A percentile compares a stretch with the other conserved stretches of the same genome.
Conservation (phyloP, 2,797 vertebrate genomes). For the Karalla daura region DNA sequence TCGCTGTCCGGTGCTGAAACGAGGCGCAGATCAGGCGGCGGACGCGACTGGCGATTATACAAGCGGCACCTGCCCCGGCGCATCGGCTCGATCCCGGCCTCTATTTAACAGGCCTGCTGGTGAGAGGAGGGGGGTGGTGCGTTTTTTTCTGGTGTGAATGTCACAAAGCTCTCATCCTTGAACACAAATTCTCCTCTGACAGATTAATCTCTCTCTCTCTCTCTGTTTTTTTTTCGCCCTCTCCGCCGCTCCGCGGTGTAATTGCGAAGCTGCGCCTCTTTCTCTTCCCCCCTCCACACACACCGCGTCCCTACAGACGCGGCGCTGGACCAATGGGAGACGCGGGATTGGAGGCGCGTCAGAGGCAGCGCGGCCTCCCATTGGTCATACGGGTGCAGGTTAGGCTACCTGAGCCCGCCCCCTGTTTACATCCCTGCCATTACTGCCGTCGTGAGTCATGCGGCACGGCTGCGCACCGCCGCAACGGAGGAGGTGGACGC, state of each 20-base stretch:
- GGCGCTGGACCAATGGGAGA: slow-evolving; percentile 56
- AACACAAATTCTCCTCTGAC: slow-evolving; percentile 74
- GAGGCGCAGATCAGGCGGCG: slow-evolving; percentile 62
- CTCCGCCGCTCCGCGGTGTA: slow-evolving; percentile 68
- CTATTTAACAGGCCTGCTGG: no score
- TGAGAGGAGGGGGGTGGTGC: slow-evolving; percentile 9
- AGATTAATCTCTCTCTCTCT: slow-evolving; percentile 74
- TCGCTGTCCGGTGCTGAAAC: slow-evolving; percentile 84
- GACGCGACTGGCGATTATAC: slow-evolving; percentile 57
- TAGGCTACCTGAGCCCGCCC: slow-evolving; percentile 72
- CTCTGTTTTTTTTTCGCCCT: slow-evolving; percentile 53
- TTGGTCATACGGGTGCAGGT: slow-evolving; percentile 65
- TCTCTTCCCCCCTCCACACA: no score
- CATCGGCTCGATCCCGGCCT: slow-evolving; percentile 36
- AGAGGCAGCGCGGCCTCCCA: slow-evolving; percentile 12
- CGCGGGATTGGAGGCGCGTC: slow-evolving; percentile 2
- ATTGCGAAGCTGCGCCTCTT: slow-evolving; percentile 73
- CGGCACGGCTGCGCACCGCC: slow-evolving; percentile 80
- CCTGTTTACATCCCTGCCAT: slow-evolving; percentile 80
- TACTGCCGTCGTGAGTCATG: slow-evolving; percentile 77
- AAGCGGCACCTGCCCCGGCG: slow-evolving; percentile 63
- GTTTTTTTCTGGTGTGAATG: slow-evolving; percentile 39
- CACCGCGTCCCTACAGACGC: slow-evolving; percentile 57
- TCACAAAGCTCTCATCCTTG: slow-evolving; percentile 68
- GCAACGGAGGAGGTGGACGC: slow-evolving; percentile 62